Conservation (phyloP, 2,888 invertebrate species). For the Myopa tessellatipennis region DNA sequence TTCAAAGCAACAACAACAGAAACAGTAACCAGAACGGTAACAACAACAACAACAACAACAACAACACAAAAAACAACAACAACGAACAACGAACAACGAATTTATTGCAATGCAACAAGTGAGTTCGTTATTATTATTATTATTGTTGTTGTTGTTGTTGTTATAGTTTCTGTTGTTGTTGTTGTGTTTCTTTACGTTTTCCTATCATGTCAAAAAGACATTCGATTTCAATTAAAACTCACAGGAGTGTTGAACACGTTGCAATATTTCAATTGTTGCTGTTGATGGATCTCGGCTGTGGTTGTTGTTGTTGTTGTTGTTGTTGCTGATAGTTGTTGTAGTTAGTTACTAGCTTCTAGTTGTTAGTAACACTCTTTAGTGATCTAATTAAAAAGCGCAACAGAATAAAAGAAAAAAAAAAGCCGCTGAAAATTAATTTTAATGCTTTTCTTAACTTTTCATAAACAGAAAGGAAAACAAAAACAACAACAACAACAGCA, state of each 20-base stretch:
- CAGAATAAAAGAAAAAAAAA: neutral
- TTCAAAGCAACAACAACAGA: neutral
- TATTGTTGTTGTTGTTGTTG: neutral
- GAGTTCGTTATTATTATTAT: neutral
- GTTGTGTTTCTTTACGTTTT: neutral
- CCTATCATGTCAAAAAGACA: slow-evolving; percentile 50
- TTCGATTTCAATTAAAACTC: slow-evolving; percentile 52
- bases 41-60: neutral
- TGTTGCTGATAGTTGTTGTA: neutral
- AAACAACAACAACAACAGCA: neutral
- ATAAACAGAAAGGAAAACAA: neutral
- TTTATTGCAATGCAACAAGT: slow-evolving; percentile 21
- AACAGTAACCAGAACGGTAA: neutral
- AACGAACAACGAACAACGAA: neutral
- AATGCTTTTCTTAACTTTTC: neutral
- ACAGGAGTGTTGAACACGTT: slow-evolving; percentile 49
- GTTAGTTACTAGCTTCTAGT: slow-evolving; percentile 1
- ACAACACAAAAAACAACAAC: neutral
- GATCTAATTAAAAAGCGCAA: neutral
- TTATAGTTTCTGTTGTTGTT: neutral
- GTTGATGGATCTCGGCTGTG: neutral
- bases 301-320: slow-evolving; percentile 20
- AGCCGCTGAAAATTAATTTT: neutral
- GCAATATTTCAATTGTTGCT: slow-evolving; percentile 11
- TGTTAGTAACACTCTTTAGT: neutral